These are phyloP conservation scores for Alces alces DNA, from an alignment of 2,113 vertebrate species.

Conservation along the genomic window DNA sequence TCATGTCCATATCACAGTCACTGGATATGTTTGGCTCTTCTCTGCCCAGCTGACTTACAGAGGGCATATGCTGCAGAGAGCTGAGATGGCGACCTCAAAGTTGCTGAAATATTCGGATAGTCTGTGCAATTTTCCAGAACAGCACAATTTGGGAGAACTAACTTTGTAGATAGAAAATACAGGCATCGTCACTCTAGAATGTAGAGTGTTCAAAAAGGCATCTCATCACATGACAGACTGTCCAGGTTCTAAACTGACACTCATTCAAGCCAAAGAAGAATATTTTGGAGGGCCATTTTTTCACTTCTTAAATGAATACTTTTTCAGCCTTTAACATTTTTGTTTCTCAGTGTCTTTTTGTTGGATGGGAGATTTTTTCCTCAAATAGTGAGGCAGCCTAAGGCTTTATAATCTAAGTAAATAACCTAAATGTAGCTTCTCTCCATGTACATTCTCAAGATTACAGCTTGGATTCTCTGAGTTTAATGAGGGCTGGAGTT, in stretches of 20 bases:
- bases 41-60: background rate
- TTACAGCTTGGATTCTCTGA: conserved; percentile 69
- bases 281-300: background rate
- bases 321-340: background rate
- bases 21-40: background rate
- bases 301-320: background rate
- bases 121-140: background rate
- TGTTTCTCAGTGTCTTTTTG: conserved; percentile 24
- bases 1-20: background rate
- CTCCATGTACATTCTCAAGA: conserved; percentile 56
- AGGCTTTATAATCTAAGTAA: conserved; percentile 64
- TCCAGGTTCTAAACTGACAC: background rate
- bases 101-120: background rate
- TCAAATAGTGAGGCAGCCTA: conserved; percentile 52
- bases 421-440: conserved; percentile 66
- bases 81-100: background rate
- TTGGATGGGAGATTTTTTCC: background rate
- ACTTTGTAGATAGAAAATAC: background rate
- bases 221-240: background rate
- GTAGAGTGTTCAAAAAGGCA: background rate
- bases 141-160: background rate
- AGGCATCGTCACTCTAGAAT: background rate
- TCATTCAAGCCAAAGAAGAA: background rate
- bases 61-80: background rate
- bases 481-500: conserved; percentile 69